Base-by-base conservation (phyloP, 1,140 invertebrate species). In the Maniola jurtina region DNA sequence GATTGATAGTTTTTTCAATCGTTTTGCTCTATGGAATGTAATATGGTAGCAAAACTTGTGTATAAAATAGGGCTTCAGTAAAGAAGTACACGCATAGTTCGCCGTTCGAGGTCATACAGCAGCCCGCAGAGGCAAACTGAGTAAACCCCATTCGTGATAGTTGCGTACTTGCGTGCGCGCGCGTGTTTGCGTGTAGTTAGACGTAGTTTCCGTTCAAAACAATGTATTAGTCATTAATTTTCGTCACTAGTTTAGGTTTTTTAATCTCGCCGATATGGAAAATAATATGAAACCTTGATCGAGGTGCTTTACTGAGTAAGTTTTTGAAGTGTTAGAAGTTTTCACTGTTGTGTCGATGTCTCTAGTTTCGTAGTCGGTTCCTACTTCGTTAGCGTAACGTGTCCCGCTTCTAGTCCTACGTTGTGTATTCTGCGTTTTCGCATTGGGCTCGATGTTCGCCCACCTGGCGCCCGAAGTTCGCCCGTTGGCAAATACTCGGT, bases 111-210 rank as follows among this genome's bases (percentile, higher is more conserved):
- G 50, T 33, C 50, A 33, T 35, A 35, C 34, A n/a, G 61, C 34
- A 15, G 62, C 15, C 64, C 55, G 14, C 13, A 50, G 36, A 58
- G 65, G 68, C 68, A 61, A 36, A 61, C 67, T 72, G 62, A 72
- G 74, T 75, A 80, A 85, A 82, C 81, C 83, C 83, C 83, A 83
- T 77, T 77, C 66, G 76, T 61, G 66, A 71, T 74, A 75, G 72
- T 76, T 61, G 71, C 70, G 71, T 64, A 67, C 25, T 25, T 77
- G 70, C 25, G 69, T 72, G 71, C 47, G 69, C 66, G 68, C 55
- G 66, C 58, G 70, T 68, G 62, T 67, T 62, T 60, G 52, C 38
- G 50, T 34, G 52, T 42, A n/a, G 42, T n/a, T 11, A 45, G 42
- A 47, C 35, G 56, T 63, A 47, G 52, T 64, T 55, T 45, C 25